Percentiles rank a stretch among this genome's conserved stretches.
phyloP scores from a whole-genome alignment of 2,797 vertebrate species.

The Lemur catta region DNA sequence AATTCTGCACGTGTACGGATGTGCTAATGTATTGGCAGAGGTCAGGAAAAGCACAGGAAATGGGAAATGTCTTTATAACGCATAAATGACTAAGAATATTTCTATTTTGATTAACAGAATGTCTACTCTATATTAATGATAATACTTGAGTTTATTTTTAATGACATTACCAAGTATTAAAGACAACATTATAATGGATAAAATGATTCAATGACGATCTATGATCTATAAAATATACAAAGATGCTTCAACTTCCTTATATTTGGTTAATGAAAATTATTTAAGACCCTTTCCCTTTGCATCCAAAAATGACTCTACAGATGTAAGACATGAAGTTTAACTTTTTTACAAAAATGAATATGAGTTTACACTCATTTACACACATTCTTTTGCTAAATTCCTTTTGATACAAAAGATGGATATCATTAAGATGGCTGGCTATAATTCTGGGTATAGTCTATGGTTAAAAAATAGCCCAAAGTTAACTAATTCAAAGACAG shows the following conservation, averaged over 20 bases:
- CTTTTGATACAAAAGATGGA: background rate
- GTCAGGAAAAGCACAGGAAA: background rate
- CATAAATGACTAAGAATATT: background rate
- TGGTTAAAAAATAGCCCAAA: background rate
- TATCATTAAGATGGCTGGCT: background rate
- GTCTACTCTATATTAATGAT: background rate
- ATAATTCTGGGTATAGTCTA: background rate
- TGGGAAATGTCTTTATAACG: background rate
- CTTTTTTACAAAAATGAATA: background rate
- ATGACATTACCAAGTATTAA: background rate
- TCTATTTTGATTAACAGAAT: background rate
- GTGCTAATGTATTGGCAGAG: constrained; percentile 1
- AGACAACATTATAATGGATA: background rate
- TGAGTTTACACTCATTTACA: background rate
- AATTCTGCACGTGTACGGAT: constrained; percentile 22
- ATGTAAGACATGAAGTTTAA: background rate
- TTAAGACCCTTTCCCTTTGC: background rate
- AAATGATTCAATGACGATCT: background rate
- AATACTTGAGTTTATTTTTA: constrained; percentile 27
- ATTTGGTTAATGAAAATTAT: background rate
- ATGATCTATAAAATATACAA: background rate
- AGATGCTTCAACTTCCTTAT: background rate
- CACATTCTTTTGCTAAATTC: background rate
- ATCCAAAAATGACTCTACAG: background rate
- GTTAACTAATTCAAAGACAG: background rate